Conservation (phyloP, 2,113 vertebrate species). For the Myrmecobius fasciatus region DNA sequence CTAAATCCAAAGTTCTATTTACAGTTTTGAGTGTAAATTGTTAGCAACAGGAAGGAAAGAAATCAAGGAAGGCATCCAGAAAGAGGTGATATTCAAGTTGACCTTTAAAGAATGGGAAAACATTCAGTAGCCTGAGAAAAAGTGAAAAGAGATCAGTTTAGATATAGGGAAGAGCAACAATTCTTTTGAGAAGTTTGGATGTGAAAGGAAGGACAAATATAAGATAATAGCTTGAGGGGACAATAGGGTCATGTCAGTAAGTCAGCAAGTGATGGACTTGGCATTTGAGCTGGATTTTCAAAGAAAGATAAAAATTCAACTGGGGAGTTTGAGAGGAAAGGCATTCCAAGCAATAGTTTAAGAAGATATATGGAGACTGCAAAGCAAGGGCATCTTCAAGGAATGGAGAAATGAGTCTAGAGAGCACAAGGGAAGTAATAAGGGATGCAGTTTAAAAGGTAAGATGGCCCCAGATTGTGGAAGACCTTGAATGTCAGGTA, state of each 20-base stretch:
- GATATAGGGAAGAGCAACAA: not conserved
- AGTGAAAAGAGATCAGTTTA: not conserved
- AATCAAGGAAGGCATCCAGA: not conserved
- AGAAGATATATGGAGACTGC: not conserved
- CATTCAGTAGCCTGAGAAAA: not conserved
- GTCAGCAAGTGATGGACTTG: not conserved
- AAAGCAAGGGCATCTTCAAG: not conserved
- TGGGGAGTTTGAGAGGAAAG: not conserved
- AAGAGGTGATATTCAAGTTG: not conserved
- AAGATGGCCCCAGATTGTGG: not conserved
- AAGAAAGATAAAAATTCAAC: not conserved
- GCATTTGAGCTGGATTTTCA: not conserved
- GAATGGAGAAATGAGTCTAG: not conserved
- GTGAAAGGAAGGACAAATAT: not conserved
- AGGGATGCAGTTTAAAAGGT: not conserved
- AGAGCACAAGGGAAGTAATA: not conserved
- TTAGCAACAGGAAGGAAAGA: not conserved
- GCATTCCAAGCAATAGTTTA: not conserved
- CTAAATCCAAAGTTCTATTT: not conserved
- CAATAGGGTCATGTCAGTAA: not conserved
- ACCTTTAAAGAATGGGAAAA: not conserved
- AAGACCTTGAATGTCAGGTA: not conserved
- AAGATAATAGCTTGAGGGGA: not conserved
- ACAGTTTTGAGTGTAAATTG: not conserved
- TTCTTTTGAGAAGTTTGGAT: not conserved